Base-by-base conservation (phyloP, 1,140 invertebrate species). In the Neuroterus valhalla region DNA sequence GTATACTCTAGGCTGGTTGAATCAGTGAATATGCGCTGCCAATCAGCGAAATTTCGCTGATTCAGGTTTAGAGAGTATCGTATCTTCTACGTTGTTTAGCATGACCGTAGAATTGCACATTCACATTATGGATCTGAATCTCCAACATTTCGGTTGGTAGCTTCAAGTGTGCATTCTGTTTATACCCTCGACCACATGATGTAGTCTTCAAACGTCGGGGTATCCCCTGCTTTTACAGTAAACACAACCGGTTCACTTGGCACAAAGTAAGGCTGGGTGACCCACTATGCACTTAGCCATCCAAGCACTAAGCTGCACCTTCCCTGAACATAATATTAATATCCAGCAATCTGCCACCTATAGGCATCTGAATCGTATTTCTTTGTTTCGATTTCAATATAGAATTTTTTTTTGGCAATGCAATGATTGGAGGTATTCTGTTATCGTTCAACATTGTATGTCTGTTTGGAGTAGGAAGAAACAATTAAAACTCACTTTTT, bases 221-320 rank as follows among this genome's bases (percentile, higher is more conserved):
- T 72, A 71, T 79, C 75, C 77, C 70, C 72, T 88, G 85, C 89
- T 89, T 88, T 89, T 84, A 88, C 52, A 86, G 87, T 86, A 89
- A 89, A 89, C 85, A 89, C 85, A 86, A 89, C 88, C 87, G 88
- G 88, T 84, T 81, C 85, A 77, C 66, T 77, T 74, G 77, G 71
- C 75, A 77, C 71, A 74, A 81, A 84, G 81, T 82, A 85, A 86
- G 85, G 82, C 79, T 76, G 70, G 71, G 52, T 75, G 78, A 78
- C 77, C 72, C 75, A 52, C 50, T 52, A 3, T 48, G 46, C 17
- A 48, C 12, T 21, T 52, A 11, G 50, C 23, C 50, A 52, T 52
- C 19, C 10, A 21, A 21, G 19, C 50, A 52, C 50, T 52, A 21
- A 52, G 50, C 50, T 52, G 19, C 21, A 52, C 50, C 50, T 21